Evolutionary conservation across 2,113 vertebrate species (phyloP).

Genomic region (Prunella fulvescens): DNA sequence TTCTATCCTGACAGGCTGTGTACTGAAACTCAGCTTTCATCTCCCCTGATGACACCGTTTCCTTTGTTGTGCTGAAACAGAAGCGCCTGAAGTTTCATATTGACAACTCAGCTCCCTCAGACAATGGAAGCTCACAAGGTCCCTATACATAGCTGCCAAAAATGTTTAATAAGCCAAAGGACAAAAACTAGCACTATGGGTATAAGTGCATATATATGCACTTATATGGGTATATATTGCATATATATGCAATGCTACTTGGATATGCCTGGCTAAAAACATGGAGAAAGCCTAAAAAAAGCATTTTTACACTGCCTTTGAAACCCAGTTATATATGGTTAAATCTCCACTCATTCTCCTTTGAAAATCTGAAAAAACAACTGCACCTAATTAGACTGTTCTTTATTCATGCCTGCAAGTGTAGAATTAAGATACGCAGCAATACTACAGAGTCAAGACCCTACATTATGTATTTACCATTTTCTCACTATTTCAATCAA

Average conservation of each 20-base stretch:
- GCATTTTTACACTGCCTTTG: not conserved
- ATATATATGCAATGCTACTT: not conserved
- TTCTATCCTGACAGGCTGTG: not conserved
- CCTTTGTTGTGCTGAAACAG: not conserved
- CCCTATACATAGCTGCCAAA: not conserved
- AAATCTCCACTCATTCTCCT: not conserved
- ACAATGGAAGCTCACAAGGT: not conserved
- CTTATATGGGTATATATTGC: too few species aligned
- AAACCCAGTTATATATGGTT: not conserved
- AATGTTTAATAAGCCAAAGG: not conserved
- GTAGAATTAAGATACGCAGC: not conserved
- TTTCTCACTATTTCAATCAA: not conserved
- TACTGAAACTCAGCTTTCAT: slow-evolving; percentile 1
- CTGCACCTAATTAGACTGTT: not conserved
- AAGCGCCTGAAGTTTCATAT: not conserved
- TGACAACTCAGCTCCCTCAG: not conserved
- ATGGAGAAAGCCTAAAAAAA: not conserved
- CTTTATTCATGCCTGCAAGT: not conserved
- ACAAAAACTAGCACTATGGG: not conserved
- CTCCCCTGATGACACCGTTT: not conserved
- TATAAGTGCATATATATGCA: too few species aligned
- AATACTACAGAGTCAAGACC: not conserved
- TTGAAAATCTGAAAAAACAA: not conserved
- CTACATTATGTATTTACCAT: not conserved
- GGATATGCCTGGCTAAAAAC: not conserved